Evolutionary conservation across 2,888 invertebrate genomes (phyloP), one percentile per base, ranked within the genome.

Genomic region (Trichopoda pennipes): DNA sequence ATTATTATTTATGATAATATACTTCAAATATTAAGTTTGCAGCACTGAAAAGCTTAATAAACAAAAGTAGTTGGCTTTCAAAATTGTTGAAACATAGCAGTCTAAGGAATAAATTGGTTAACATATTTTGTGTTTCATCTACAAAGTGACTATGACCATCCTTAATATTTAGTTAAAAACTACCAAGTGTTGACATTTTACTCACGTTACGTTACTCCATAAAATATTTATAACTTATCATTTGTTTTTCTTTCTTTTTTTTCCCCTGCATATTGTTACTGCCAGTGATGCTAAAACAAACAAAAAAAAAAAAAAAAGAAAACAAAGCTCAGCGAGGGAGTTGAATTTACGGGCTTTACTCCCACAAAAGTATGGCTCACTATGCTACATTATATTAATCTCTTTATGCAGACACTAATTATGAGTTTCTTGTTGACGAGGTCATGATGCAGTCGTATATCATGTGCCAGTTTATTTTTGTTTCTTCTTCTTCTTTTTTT

Each of bases 391-490:
- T 68, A 61, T 66, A 63, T 63, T 70, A 55, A 68, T 72, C 61
- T 77, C n/a, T 74, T 64, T 70, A 53, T 51, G 60, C 76, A 66
- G 74, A 49, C 69, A 78, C 81, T 88, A 88, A 88, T 88, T 87
- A 88, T 88, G 87, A 87, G 85, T 82, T 84, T 81, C 85, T 83
- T 82, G 85, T 80, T 78, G 78, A 72, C 83, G 83, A 84, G 83
- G 78, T 84, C 83, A 76, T 80, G 81, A 72, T 66, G 63, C 70
- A 70, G 58, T 73, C 47, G 79, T 80, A 84, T 68, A 74, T 81
- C 81, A 81, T 70, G 72, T 72, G 68, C 47, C 56, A 44, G 14
- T 35, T 28, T 56, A n/a, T n/a, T n/a, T n/a, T n/a, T n/a, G 7
- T 28, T 28, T 28, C 3, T 28, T 4, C 8, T 28, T 28, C 28